These are phyloP conservation scores for Colletes gigas DNA, from an alignment of 1,140 invertebrate genomes.

Conservation along the genomic window DNA sequence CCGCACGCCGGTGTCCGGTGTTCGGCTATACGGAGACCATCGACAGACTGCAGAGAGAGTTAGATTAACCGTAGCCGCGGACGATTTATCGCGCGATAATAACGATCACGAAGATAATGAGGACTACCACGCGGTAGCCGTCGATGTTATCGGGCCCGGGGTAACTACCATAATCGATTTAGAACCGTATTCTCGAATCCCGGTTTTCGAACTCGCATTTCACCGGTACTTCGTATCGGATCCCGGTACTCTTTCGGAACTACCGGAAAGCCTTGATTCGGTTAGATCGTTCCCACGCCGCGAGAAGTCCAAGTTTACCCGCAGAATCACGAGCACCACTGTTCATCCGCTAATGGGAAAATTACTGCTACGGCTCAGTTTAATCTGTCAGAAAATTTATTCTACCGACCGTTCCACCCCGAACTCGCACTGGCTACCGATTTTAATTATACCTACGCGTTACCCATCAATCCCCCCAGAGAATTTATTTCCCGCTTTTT, in stretches of 20 bases:
- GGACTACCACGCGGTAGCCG: background rate
- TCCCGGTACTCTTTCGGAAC: background rate
- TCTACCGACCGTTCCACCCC: background rate
- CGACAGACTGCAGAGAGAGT: background rate
- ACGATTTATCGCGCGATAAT: background rate
- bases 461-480: constrained; percentile 19
- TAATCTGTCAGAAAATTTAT: constrained; percentile 58
- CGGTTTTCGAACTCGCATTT: background rate
- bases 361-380: constrained; percentile 28
- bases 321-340: constrained; percentile 10
- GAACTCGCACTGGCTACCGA: constrained; percentile 5
- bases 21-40: constrained; percentile 37
- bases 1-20: constrained; percentile 10
- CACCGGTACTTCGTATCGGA: background rate
- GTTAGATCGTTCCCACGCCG: background rate
- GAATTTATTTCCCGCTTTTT: constrained; percentile 7
- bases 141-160: background rate
- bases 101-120: constrained; percentile 9
- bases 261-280: background rate
- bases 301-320: constrained; percentile 10
- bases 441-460: constrained; percentile 48
- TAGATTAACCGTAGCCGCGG: background rate
- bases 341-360: constrained; percentile 19
- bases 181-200: background rate
- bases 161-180: constrained; percentile 14